Conservation (phyloP, 2,888 invertebrate genomes). For the Eupithecia subfuscata region DNA sequence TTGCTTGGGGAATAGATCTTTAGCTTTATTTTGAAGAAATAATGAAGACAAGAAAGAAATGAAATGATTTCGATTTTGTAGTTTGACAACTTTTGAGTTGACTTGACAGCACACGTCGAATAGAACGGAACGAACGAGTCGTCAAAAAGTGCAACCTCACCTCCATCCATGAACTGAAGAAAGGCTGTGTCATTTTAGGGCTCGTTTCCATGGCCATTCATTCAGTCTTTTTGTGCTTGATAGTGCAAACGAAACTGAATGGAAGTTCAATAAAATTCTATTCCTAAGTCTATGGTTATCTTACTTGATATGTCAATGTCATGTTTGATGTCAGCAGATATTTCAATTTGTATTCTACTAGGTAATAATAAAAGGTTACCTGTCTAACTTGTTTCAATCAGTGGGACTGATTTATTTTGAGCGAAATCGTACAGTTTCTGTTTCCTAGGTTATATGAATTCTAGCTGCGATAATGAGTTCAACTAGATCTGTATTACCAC, state of each 20-base stretch:
- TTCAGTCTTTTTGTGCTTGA: background rate
- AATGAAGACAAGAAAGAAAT: constrained; percentile 54
- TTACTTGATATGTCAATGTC: too few relatives aligned
- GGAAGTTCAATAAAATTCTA: too few relatives aligned
- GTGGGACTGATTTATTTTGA: background rate
- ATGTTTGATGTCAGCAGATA: too few relatives aligned
- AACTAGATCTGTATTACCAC: constrained; percentile 70
- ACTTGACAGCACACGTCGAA: constrained; percentile 71
- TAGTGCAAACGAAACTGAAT: background rate
- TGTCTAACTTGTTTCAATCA: too few relatives aligned
- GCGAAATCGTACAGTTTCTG: background rate
- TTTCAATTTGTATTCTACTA: too few relatives aligned
- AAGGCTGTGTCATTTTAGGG: background rate
- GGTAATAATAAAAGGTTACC: too few relatives aligned
- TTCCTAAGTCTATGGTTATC: too few relatives aligned
- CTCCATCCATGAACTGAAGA: constrained; percentile 47
- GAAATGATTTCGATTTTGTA: constrained; percentile 51
- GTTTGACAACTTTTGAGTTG: constrained; percentile 44
- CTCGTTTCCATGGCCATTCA: background rate
- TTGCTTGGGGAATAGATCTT: background rate
- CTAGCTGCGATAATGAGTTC: constrained; percentile 35
- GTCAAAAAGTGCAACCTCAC: constrained; percentile 70
- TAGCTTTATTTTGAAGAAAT: constrained; percentile 24
- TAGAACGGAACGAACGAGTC: constrained; percentile 4
- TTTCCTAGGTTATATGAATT: background rate